phyloP scores from a whole-genome alignment of 1,140 invertebrate species.

The Charaxes varanes region DNA sequence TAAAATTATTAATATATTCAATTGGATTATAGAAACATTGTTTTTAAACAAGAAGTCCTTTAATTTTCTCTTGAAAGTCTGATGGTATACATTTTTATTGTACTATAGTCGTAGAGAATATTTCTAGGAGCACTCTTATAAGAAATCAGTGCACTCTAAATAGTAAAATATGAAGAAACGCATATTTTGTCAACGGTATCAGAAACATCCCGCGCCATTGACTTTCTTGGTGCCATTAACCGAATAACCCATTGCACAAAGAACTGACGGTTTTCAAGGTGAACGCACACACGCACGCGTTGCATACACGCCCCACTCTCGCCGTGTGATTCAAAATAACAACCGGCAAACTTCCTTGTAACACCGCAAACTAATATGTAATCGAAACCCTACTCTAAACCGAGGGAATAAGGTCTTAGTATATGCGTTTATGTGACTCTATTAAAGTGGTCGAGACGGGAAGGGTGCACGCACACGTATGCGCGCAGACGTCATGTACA shows the following conservation, averaged over 20 bases:
- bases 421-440: too few species aligned
- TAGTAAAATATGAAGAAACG: too few species aligned
- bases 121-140: too few species aligned
- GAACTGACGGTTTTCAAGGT: slow-evolving; percentile 71
- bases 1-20: too few species aligned
- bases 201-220: slow-evolving; percentile 64
- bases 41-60: too few species aligned
- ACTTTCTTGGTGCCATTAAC: slow-evolving; percentile 71
- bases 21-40: too few species aligned
- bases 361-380: slow-evolving; percentile 2
- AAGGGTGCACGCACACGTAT: slow-evolving; percentile 61
- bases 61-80: too few species aligned
- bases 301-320: slow-evolving; percentile 27
- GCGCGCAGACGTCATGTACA: slow-evolving; percentile 34
- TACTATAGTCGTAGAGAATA: too few species aligned
- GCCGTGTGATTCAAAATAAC: slow-evolving; percentile 62
- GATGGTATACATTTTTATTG: too few species aligned
- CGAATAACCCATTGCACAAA: slow-evolving; percentile 74
- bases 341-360: slow-evolving; percentile 23
- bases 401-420: slow-evolving; percentile 2
- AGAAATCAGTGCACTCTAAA: too few species aligned
- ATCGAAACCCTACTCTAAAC: slow-evolving; percentile 24
- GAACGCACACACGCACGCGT: slow-evolving; percentile 55
- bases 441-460: slow-evolving; percentile 34
- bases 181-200: slow-evolving; percentile 43